Base-by-base conservation (phyloP, 1,140 invertebrate species). In the Neodiprion virginianus region DNA sequence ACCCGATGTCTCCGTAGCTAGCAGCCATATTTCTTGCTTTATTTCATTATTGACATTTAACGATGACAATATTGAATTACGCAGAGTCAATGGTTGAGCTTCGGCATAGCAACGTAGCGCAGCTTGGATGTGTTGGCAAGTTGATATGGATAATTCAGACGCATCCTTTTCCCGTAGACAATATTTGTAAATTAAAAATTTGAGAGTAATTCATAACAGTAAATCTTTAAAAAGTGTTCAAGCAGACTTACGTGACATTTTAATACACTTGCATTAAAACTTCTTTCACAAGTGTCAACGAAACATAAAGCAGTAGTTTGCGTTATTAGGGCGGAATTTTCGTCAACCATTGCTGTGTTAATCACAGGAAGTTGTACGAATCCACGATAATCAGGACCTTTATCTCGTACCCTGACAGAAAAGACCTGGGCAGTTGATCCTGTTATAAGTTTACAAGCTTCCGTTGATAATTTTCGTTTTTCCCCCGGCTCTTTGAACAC, bases 321-420 rank as follows among this genome's bases (percentile, higher is more conserved):
- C 9, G 87, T 82, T 69, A 88, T 83, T 4, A 85, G 77, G 48
- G 73, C 83, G 7, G 88, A 85, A 71, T 90, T 87, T 67, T 90
- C 88, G 75, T 88, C 87, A 14, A 88, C 88, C 68, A 89, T 89
- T 47, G 90, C 81, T 74, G 87, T 81, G 72, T 88, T 88, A n/a
- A 85, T 85, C 4, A 91, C 75, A 1, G 93, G 93, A 11, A 95
- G 83, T 81, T 94, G 93, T 8, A 95, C 94, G 87, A 96, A 95
- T 9, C 93, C 93, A 76, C 94, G 83, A 81, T 93, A 91, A 78
- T 95, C 93, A 9, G 93, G 93, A 2, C 93, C 93, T 79, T 92
- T 90, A 77, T 94, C 92, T 53, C 92, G 85, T 4, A 94, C 88
- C 79, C 93, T 83, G 1, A 95, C 94, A 11, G 94, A 95, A 80